A percentile compares a stretch with the other conserved stretches of the same genome.
These are phyloP conservation scores for Euzophera pinguis DNA, from an alignment of 2,888 invertebrate species.

Conservation along the genomic window DNA sequence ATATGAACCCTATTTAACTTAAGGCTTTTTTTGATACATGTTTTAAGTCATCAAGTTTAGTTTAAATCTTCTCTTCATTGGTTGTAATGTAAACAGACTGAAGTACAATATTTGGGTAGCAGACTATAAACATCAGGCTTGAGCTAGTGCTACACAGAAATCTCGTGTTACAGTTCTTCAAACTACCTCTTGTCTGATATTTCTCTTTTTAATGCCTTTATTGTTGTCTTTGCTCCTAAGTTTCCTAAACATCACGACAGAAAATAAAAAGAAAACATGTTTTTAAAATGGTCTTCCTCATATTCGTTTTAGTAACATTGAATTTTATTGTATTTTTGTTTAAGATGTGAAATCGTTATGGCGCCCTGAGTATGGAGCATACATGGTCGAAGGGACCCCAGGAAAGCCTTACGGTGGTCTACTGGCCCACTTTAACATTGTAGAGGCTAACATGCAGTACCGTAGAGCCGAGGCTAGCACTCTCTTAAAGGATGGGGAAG, in stretches of 20 bases:
- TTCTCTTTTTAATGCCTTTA: constrained; percentile 2
- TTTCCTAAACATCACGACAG: no score
- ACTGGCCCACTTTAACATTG: constrained; percentile 97
- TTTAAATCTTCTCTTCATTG: background rate
- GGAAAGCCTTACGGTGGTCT: constrained; percentile 97
- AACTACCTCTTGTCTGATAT: background rate
- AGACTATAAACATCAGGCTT: background rate
- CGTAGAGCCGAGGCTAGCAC: constrained; percentile 91
- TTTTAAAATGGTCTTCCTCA: no score
- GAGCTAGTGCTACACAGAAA: background rate
- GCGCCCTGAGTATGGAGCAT: constrained; percentile 99
- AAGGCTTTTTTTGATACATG: no score
- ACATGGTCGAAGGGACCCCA: constrained; percentile 99
- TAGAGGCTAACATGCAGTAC: constrained; percentile 98
- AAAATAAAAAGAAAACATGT: no score
- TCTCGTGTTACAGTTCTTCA: constrained; percentile 1
- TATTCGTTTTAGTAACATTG: no score
- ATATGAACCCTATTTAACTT: no score
- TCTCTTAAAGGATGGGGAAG: constrained; percentile 88
- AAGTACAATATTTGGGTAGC: background rate
- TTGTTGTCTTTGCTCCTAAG: constrained; percentile 9
- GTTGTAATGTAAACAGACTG: background rate
- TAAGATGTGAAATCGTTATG: constrained; percentile 91
- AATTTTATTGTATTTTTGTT: constrained; percentile 6
- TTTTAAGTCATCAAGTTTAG: background rate